Evolutionary conservation across 1,140 invertebrate genomes (phyloP).

Genomic region (Nomia melanderi): DNA sequence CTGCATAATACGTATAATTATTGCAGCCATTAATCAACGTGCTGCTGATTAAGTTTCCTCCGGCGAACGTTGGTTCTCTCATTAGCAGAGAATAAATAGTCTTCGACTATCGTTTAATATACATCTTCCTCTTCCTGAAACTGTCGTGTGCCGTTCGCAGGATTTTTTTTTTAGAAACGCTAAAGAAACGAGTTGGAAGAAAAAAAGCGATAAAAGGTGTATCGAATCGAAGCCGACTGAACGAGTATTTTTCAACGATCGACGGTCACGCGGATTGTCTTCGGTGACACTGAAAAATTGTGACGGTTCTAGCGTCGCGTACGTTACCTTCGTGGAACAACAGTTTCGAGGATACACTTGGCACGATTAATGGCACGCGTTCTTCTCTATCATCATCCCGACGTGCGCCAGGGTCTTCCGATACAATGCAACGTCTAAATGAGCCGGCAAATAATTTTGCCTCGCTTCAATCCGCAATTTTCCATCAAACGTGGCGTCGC

Average conservation of each 20-base stretch:
- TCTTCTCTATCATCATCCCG: neutral
- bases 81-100: too few relatives aligned
- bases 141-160: too few relatives aligned
- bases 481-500: conserved; percentile 14
- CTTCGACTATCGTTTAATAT: neutral
- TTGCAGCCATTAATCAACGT: neutral
- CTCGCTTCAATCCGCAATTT: neutral
- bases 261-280: too few relatives aligned
- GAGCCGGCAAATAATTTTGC: conserved; percentile 9
- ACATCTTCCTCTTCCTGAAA: too few relatives aligned
- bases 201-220: too few relatives aligned
- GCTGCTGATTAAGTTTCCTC: neutral
- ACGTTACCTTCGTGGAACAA: neutral
- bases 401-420: conserved; percentile 16
- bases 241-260: too few relatives aligned
- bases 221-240: too few relatives aligned
- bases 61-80: too few relatives aligned
- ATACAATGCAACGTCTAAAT: conserved; percentile 8
- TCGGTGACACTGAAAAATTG: neutral
- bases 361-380: neutral
- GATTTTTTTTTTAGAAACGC: too few relatives aligned
- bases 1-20: neutral
- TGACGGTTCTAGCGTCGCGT: neutral
- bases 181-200: too few relatives aligned
- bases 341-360: conserved; percentile 31